Evolutionary conservation across 1,140 invertebrate species (phyloP).

Genomic region (Trypoxylus dichotomus): DNA sequence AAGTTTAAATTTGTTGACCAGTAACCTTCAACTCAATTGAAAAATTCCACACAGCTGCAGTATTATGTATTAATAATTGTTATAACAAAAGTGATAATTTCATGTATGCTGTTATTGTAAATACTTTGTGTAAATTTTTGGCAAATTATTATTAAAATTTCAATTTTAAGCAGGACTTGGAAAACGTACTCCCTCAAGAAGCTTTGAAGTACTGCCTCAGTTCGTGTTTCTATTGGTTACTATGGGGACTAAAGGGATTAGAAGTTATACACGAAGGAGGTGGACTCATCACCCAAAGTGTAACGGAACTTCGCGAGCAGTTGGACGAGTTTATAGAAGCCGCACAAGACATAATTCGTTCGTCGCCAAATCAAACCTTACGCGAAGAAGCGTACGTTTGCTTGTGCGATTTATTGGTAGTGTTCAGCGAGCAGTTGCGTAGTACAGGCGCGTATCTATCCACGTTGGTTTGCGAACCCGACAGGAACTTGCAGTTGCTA

Average conservation of each 20-base stretch:
- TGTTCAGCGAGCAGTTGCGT: slow-evolving; percentile 87
- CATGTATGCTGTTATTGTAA: no score
- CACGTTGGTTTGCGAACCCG: slow-evolving; percentile 81
- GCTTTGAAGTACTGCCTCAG: slow-evolving; percentile 88
- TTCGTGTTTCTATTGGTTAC: slow-evolving; percentile 83
- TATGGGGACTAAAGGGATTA: slow-evolving; percentile 82
- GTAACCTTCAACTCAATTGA: no score
- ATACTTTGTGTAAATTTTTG: no score
- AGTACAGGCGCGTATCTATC: slow-evolving; percentile 62
- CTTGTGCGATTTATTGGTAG: slow-evolving; percentile 92
- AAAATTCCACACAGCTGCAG: no score
- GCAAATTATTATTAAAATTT: not conserved
- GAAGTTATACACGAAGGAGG: slow-evolving; percentile 71
- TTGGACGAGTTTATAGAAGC: slow-evolving; percentile 51
- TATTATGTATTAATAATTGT: no score
- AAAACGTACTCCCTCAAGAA: slow-evolving; percentile 57
- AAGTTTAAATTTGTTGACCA: no score
- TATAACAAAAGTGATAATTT: no score
- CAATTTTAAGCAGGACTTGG: slow-evolving; percentile 43
- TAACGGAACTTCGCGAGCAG: slow-evolving; percentile 47
- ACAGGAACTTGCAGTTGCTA: slow-evolving; percentile 75
- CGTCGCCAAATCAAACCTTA: slow-evolving; percentile 46
- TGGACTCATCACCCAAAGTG: slow-evolving; percentile 47
- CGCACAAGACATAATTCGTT: slow-evolving; percentile 47
- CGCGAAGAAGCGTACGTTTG: slow-evolving; percentile 77